Evolutionary conservation across 2,888 invertebrate species (phyloP), one percentile per base, ranked within the genome.

Genomic region (Oxytorus armatus): DNA sequence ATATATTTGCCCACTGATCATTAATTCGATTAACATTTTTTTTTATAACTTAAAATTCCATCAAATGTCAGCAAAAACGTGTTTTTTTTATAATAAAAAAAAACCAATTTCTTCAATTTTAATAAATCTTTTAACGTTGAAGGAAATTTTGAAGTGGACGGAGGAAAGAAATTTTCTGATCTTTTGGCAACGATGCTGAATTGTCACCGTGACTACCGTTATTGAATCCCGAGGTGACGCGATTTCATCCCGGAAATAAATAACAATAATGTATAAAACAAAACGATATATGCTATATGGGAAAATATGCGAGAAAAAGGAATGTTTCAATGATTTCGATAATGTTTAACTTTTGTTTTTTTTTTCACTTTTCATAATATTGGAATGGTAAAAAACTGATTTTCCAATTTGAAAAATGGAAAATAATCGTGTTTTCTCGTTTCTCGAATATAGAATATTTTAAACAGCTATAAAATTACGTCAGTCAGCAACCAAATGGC

Each of bases 391-490:
- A 36, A 66, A 51, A 49, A 21, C n/a, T 0, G 21, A 18, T 49
- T 49, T 33, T n/a, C n/a, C n/a, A n/a, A n/a, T 11, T 16, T 10
- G 25, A 36, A 47, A 5, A 10, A 5, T 14, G 11, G 25, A 36
- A 65, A 65, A 49, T 10, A 16, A 18, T 8, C 14, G 5, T 8
- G 1, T 63, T 65, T 66, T 14, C 11, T 11, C 47, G 10, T 33
- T 29, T 33, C 18, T 1, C 18, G 21, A 33, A 23, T n/a, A 69
- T 7, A 8, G n/a, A 55, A 55, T 18, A 29, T 18, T 44, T 18
- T 4, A 59, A 74, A 63, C 61, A 44, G 36, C 61, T 78, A 66
- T 51, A 57, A 42, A 57, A 49, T 75, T 44, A 47, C 75, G 57
- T 69, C 63, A 63, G 55, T 18, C 16, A 29, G 1, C 11, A 3